phyloP scores from a whole-genome alignment of 2,797 vertebrate species.

The Cyprinella venusta region DNA sequence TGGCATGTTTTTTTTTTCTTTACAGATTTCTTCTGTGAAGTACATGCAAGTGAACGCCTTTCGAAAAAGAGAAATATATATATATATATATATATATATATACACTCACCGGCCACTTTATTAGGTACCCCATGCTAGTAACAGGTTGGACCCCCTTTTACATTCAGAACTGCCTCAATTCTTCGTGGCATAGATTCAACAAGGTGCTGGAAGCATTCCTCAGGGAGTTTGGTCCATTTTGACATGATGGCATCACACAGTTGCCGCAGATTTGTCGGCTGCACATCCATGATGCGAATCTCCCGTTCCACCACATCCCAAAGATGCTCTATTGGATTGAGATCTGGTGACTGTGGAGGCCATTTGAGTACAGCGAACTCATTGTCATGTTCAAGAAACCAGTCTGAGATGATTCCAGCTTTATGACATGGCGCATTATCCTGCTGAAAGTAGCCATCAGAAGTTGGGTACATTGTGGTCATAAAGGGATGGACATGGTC shows the following conservation, averaged over 20 bases:
- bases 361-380: neutral
- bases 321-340: conserved; percentile 50
- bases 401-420: conserved; percentile 40
- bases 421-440: conserved; percentile 35
- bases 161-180: too few relatives aligned
- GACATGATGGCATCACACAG: conserved; percentile 9
- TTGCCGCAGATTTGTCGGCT: conserved; percentile 68
- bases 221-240: too few relatives aligned
- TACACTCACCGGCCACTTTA: too few relatives aligned
- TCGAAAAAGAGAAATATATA: too few relatives aligned
- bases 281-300: conserved; percentile 64
- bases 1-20: too few relatives aligned
- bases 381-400: neutral
- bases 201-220: too few relatives aligned
- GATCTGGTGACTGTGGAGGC: conserved; percentile 41
- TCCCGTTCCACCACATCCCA: conserved; percentile 59
- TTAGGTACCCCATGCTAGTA: too few relatives aligned
- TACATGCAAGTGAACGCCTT: too few relatives aligned
- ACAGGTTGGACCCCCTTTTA: too few relatives aligned
- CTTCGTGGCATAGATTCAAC: too few relatives aligned
- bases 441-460: conserved; percentile 57
- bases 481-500: conserved; percentile 46
- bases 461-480: conserved; percentile 44
- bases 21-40: neutral
- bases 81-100: too few relatives aligned